Percentiles rank a stretch among this genome's conserved stretches.
phyloP scores from a whole-genome alignment of 2,797 vertebrate species.

The Danio kyathit region DNA sequence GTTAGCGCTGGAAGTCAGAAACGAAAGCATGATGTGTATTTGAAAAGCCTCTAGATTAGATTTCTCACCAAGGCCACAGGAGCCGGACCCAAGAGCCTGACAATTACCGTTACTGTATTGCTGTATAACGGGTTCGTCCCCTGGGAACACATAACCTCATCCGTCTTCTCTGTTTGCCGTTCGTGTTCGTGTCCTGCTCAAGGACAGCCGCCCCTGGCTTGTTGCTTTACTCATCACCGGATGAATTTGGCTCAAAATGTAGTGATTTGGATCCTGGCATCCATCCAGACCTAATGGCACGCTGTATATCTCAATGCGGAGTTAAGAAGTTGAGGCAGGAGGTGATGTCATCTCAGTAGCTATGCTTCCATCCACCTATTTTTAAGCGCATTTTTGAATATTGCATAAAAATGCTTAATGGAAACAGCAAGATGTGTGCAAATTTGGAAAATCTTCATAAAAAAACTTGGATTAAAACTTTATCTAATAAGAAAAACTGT shows the following conservation, averaged over 20 bases:
- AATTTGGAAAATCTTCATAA: too few relatives aligned
- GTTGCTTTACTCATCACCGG: constrained; percentile 20
- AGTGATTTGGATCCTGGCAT: constrained; percentile 36
- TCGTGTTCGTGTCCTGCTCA: constrained; percentile 29
- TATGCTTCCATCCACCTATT: too few relatives aligned
- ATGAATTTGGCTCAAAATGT: constrained; percentile 46
- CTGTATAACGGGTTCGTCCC: constrained; percentile 60
- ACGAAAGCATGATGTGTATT: constrained; percentile 15
- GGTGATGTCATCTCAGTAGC: constrained; percentile 37
- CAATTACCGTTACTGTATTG: constrained; percentile 64
- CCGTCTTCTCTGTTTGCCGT: constrained; percentile 39
- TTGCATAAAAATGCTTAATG: too few relatives aligned
- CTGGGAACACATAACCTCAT: constrained; percentile 39
- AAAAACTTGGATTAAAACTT: too few relatives aligned
- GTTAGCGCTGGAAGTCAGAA: neutral
- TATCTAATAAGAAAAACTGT: too few relatives aligned
- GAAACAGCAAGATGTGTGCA: too few relatives aligned
- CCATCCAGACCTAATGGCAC: constrained; percentile 26
- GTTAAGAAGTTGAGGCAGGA: constrained; percentile 6
- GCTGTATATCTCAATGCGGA: constrained; percentile 28
- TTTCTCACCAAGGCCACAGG: constrained; percentile 70
- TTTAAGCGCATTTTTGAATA: too few relatives aligned
- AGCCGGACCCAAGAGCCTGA: constrained; percentile 64
- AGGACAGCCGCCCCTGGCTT: constrained; percentile 41
- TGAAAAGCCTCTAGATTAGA: constrained; percentile 47